Conservation (phyloP, 2,113 vertebrate species). For the Lasiurus cinereus region DNA sequence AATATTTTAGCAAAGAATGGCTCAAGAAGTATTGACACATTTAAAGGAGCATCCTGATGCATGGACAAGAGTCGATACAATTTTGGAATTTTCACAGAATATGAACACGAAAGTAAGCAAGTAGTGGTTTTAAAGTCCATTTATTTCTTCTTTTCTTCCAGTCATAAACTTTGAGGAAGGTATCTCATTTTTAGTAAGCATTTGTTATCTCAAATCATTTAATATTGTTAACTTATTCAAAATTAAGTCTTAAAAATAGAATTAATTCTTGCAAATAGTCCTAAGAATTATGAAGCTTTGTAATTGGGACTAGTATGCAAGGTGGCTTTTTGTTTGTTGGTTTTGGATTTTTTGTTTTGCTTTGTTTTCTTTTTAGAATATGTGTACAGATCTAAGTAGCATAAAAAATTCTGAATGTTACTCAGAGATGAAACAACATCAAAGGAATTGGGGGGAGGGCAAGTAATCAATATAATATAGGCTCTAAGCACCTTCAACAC, state of each 20-base stretch:
- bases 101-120: slow-evolving; percentile 99
- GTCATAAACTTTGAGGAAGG: slow-evolving; percentile 94
- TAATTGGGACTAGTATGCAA: slow-evolving; percentile 79
- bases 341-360: neutral
- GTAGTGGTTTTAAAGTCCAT: slow-evolving; percentile 83
- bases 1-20: slow-evolving; percentile 95
- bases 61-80: slow-evolving; percentile 99
- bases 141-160: slow-evolving; percentile 87
- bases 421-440: slow-evolving; percentile 71
- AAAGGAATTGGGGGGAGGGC: slow-evolving; percentile 73
- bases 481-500: slow-evolving; percentile 73
- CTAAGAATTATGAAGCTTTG: slow-evolving; percentile 80
- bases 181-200: slow-evolving; percentile 87
- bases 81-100: slow-evolving; percentile 99
- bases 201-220: slow-evolving; percentile 84
- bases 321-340: slow-evolving; percentile 59
- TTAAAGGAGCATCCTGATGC: slow-evolving; percentile 99
- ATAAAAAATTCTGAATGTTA: slow-evolving; percentile 81
- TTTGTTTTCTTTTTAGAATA: slow-evolving; percentile 64
- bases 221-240: slow-evolving; percentile 83
- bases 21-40: slow-evolving; percentile 98
- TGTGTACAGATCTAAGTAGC: slow-evolving; percentile 78
- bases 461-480: slow-evolving; percentile 78
- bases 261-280: slow-evolving; percentile 81
- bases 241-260: slow-evolving; percentile 80